phyloP scores from a whole-genome alignment of 2,113 vertebrate genomes.

The Dasyornis broadbenti region DNA sequence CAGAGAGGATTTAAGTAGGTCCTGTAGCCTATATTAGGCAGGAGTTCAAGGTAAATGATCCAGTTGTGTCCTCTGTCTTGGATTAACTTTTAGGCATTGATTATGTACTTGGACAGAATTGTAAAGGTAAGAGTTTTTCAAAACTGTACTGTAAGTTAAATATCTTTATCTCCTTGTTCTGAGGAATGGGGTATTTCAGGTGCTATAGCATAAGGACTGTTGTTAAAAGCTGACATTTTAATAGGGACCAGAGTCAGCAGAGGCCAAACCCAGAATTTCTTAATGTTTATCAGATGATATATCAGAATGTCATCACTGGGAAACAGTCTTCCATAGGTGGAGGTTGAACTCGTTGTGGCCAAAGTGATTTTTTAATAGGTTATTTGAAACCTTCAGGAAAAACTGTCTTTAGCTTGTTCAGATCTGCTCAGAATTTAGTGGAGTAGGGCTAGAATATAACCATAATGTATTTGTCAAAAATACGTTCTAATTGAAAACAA shows the following conservation, averaged over 20 bases:
- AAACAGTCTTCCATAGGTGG: not conserved
- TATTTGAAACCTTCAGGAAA: not conserved
- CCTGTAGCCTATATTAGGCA: conserved; percentile 3
- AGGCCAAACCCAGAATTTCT: not conserved
- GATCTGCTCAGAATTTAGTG: not conserved
- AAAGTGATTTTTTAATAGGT: not conserved
- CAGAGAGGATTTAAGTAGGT: conserved; percentile 23
- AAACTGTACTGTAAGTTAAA: not conserved
- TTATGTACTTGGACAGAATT: not conserved
- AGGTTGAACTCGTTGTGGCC: not conserved
- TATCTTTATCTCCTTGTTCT: not conserved
- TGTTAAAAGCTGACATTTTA: not conserved
- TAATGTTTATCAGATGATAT: not conserved
- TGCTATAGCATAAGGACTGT: not conserved
- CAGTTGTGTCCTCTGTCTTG: not conserved
- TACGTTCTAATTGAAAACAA: not conserved
- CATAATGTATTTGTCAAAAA: not conserved
- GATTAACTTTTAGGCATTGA: conserved; percentile 2
- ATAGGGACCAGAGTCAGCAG: not conserved
- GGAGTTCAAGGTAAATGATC: not conserved
- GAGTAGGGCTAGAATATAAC: not conserved
- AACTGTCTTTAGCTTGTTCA: not conserved
- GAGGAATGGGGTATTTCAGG: not conserved
- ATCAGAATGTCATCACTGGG: not conserved
- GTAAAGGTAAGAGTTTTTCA: not conserved